phyloP scores from a whole-genome alignment of 2,888 invertebrate genomes.

The Heliconius aoede region DNA sequence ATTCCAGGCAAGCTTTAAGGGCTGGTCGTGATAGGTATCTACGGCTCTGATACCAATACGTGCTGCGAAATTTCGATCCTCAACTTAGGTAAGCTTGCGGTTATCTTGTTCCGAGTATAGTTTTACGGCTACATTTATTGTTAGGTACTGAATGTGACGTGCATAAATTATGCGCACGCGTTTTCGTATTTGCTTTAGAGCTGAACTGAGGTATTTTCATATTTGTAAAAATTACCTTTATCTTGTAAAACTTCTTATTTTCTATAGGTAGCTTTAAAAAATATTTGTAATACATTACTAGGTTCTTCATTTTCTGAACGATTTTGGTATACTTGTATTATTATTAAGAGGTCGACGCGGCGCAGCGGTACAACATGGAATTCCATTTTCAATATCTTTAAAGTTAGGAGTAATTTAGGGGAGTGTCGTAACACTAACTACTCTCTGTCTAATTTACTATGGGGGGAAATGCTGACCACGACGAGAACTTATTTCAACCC shows the following conservation, averaged over 20 bases:
- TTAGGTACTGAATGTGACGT: not conserved
- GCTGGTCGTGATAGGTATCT: conserved; percentile 71
- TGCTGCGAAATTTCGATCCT: conserved; percentile 53
- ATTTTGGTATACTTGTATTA: not conserved
- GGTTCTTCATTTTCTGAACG: not conserved
- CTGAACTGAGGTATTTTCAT: not conserved
- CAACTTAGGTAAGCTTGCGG: conserved; percentile 31
- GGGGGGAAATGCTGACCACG: no score
- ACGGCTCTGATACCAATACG: conserved; percentile 54
- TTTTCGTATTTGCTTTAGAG: not conserved
- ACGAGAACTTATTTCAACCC: no score
- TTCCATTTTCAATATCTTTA: not conserved
- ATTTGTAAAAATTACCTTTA: not conserved
- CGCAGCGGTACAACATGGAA: no score
- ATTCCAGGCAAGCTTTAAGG: conserved; percentile 74
- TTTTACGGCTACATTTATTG: conserved; percentile 24
- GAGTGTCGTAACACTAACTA: not conserved
- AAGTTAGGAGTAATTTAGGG: not conserved
- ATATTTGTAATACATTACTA: not conserved
- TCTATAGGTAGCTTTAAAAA: not conserved
- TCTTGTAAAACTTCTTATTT: not conserved
- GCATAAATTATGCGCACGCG: not conserved
- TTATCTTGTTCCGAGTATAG: conserved; percentile 36
- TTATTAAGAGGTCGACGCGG: not conserved
- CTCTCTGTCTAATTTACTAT: not conserved